Evolutionary conservation across 2,888 invertebrate genomes (phyloP).

Genomic region (Polietes domitor): DNA sequence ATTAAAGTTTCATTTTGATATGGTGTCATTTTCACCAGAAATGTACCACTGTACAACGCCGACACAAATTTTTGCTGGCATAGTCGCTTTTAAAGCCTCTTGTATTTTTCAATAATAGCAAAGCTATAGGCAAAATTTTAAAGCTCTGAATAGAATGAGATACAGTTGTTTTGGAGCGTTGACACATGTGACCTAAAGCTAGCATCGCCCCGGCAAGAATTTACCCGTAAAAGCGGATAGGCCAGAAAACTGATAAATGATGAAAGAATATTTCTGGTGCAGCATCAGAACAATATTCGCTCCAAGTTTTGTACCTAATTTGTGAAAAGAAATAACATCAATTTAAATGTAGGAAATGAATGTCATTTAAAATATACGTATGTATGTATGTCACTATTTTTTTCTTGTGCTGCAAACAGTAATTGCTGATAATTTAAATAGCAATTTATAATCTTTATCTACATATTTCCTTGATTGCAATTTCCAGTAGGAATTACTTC

Average conservation of each 20-base stretch:
- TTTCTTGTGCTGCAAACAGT: not conserved
- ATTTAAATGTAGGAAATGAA: not conserved
- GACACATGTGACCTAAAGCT: conserved; percentile 50
- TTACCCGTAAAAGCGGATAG: not conserved
- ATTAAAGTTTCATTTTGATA: too few species aligned
- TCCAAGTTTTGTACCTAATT: not conserved
- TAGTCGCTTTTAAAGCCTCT: conserved; percentile 3
- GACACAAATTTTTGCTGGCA: conserved; percentile 27
- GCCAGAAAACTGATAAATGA: not conserved
- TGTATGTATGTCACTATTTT: not conserved
- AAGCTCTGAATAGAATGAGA: not conserved
- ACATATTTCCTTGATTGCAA: not conserved
- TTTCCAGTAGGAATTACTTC: not conserved
- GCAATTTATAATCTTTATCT: conserved; percentile 28
- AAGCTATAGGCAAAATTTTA: not conserved
- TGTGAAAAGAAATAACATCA: not conserved
- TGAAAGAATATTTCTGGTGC: conserved; percentile 29
- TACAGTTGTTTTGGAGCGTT: not conserved
- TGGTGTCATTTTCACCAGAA: too few species aligned
- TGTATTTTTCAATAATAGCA: conserved; percentile 29
- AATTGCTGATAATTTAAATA: conserved; percentile 10
- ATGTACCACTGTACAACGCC: too few species aligned
- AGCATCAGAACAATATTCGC: not conserved
- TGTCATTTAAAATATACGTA: not conserved
- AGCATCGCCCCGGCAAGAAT: not conserved